Evolutionary conservation across 2,888 invertebrate species (phyloP).

Genomic region (Dicyrtomina minuta): DNA sequence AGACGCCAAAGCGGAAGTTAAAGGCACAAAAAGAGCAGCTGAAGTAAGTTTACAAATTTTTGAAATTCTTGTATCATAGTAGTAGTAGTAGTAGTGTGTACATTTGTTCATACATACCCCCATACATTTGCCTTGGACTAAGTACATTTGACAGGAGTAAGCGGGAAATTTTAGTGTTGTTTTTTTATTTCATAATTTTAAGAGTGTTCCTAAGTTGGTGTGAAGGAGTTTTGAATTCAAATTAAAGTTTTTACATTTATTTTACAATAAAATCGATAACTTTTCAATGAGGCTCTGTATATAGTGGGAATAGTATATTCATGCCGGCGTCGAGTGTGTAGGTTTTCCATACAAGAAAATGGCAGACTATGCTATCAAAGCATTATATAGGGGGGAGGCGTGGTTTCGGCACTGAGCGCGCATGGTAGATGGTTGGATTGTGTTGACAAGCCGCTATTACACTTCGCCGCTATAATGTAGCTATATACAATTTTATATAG

Average conservation of each 20-base stretch:
- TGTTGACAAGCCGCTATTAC: slow-evolving; percentile 17
- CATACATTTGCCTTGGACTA: neutral
- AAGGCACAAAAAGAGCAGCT: slow-evolving; percentile 83
- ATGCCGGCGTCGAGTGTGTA: slow-evolving; percentile 21
- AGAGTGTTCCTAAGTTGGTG: neutral
- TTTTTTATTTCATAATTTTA: neutral
- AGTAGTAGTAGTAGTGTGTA: neutral
- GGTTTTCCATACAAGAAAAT: slow-evolving; percentile 16
- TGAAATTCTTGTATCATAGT: slow-evolving; percentile 11
- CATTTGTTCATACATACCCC: no score
- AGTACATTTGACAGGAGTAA: neutral
- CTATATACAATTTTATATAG: no score
- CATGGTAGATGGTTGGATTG: slow-evolving; percentile 18
- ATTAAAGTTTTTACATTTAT: no score
- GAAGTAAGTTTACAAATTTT: slow-evolving; percentile 67
- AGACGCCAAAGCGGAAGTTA: slow-evolving; percentile 78
- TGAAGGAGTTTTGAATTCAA: no score
- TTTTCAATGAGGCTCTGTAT: slow-evolving; percentile 11
- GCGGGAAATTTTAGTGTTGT: slow-evolving; percentile 9
- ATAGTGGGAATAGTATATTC: neutral
- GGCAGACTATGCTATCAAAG: slow-evolving; percentile 24
- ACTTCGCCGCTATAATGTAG: neutral
- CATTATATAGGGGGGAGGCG: slow-evolving; percentile 23
- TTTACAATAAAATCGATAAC: slow-evolving; percentile 15
- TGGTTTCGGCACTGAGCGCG: slow-evolving; percentile 19